Base-by-base conservation (phyloP, 2,113 vertebrate genomes). In the Thamnophis sirtalis region DNA sequence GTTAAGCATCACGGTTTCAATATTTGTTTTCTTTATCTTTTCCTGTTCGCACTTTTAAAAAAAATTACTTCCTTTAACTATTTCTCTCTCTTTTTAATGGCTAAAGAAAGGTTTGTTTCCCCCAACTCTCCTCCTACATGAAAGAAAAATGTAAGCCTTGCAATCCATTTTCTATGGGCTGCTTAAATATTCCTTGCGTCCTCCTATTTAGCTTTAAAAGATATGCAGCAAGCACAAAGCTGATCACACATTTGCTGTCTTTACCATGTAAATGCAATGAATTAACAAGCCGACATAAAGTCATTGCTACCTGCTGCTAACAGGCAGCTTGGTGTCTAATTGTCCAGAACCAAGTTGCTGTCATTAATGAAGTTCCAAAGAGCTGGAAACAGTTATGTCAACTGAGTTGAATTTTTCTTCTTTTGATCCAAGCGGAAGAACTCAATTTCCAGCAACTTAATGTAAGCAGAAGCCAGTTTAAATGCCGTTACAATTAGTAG, bases 271-370 rank as follows among this genome's bases (percentile, higher is more conserved):
- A 97, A 93, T n/a, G 90, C 55, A 91, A 93, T 92, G 94, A 91
- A 94, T 95, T 94, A 94, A 56, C 55, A 94, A 9, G 5, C 55
- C 2, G 9, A 43, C 87, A 89, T 91, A 56, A 95, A 95, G 63
- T 92, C 86, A 94, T 93, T 95, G 73, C 84, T 89, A 54, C 63
- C 63, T 63, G 1, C 88, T 55, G 38, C 93, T 53, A 94, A 94
- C 89, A 93, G 93, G 89, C 91, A 91, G 17, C 88, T 93, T 95
- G 91, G 94, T 95, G 58, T 95, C 60, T 94, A 95, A 95, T 93
- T 94, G 90, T 91, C 73, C 86, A 91, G 86, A 85, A 68, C 84
- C 56, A 94, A 94, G 38, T 58, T 90, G 88, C 85, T 22, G 49
- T 84, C 94, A 93, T 0, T 94, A 87, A 92, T 80, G 73, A 80